Conservation (phyloP, 2,888 invertebrate species). For the Drosophila mercatorum region DNA sequence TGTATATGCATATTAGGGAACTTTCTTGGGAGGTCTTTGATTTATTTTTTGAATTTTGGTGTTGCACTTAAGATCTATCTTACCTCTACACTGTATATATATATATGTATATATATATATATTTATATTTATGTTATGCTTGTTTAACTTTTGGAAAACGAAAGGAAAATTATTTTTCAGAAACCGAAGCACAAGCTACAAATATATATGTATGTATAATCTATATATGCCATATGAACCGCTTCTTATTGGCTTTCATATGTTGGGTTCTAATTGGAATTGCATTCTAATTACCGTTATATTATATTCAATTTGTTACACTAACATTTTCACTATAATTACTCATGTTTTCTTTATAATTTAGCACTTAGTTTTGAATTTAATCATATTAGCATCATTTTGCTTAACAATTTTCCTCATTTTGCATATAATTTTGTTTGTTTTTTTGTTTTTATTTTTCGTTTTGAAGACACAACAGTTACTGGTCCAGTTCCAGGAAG, state of each 20-base stretch:
- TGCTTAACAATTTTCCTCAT: constrained; percentile 51
- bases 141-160: constrained; percentile 39
- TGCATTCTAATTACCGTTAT: constrained; percentile 56
- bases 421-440: constrained; percentile 49
- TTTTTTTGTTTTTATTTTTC: constrained; percentile 40
- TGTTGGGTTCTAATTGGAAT: constrained; percentile 55
- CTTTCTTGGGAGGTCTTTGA: constrained; percentile 78
- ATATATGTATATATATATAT: constrained; percentile 28
- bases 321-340: constrained; percentile 67
- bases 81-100: constrained; percentile 29
- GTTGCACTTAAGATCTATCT: constrained; percentile 51
- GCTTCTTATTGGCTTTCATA: constrained; percentile 20
- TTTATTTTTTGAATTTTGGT: constrained; percentile 63
- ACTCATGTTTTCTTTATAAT: constrained; percentile 42
- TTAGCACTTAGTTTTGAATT: constrained; percentile 77
- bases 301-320: constrained; percentile 46
- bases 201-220: constrained; percentile 10
- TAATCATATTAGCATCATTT: constrained; percentile 44
- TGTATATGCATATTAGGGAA: constrained; percentile 70
- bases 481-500: constrained; percentile 85
- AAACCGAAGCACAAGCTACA: constrained; percentile 65
- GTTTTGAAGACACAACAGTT: constrained; percentile 85
- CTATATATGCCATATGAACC: constrained; percentile 13
- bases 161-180: constrained; percentile 36
- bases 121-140: constrained; percentile 28